Conservation (phyloP, 2,888 invertebrate genomes). For the Lasiommata megera region DNA sequence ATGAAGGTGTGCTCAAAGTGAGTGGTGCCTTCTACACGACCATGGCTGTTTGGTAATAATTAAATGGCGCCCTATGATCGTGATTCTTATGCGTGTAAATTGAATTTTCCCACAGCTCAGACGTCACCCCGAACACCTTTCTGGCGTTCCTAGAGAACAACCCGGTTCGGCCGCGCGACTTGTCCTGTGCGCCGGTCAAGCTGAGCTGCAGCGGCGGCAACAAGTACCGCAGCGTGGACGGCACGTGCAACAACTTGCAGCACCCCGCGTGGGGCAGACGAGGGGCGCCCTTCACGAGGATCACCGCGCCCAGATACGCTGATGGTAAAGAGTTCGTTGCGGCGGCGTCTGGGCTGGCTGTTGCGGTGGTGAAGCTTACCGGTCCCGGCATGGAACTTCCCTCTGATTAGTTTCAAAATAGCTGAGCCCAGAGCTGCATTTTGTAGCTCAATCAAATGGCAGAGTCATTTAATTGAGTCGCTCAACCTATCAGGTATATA, state of each 20-base stretch:
- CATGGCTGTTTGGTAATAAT: neutral
- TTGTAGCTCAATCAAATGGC: neutral
- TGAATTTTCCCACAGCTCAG: conserved; percentile 40
- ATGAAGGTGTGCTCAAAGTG: conserved; percentile 63
- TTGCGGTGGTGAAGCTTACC: too few relatives aligned
- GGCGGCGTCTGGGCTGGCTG: too few relatives aligned
- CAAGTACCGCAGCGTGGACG: conserved; percentile 87
- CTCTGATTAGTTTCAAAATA: too few relatives aligned
- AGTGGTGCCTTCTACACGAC: neutral
- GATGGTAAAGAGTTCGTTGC: conserved; percentile 80
- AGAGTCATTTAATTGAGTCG: neutral
- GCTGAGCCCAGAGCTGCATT: too few relatives aligned
- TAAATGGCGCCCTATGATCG: neutral
- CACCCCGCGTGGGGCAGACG: conserved; percentile 85
- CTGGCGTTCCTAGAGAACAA: conserved; percentile 68
- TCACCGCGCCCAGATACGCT: conserved; percentile 81
- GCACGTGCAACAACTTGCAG: conserved; percentile 88
- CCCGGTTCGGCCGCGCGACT: conserved; percentile 51
- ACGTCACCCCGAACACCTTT: conserved; percentile 72
- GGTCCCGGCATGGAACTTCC: too few relatives aligned
- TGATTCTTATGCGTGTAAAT: neutral
- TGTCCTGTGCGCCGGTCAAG: conserved; percentile 53
- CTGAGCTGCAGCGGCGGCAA: conserved; percentile 41
- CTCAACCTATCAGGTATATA: conserved; percentile 55
- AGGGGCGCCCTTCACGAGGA: conserved; percentile 79